Conservation (phyloP, 2,888 invertebrate species). For the Ectemnius continuus region DNA sequence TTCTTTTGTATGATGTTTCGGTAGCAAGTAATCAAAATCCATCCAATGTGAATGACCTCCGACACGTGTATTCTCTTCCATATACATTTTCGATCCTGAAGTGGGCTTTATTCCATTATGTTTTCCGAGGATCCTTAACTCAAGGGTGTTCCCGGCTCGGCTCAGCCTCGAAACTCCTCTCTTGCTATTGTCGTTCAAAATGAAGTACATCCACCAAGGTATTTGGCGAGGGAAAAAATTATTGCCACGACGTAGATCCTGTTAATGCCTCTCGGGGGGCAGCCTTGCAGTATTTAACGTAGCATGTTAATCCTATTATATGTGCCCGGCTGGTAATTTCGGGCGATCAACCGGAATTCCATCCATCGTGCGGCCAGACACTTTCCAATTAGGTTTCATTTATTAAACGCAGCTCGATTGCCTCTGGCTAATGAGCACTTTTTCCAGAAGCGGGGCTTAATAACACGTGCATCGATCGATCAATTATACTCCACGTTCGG, state of each 20-base stretch:
- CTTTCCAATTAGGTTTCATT: constrained; percentile 29
- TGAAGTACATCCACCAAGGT: too few relatives aligned
- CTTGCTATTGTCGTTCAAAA: too few relatives aligned
- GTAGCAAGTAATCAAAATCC: too few relatives aligned
- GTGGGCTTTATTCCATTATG: too few relatives aligned
- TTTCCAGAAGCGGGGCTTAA: constrained; percentile 35
- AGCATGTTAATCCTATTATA: constrained; percentile 11
- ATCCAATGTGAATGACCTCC: too few relatives aligned
- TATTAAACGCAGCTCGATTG: constrained; percentile 34
- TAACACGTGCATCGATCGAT: constrained; percentile 46
- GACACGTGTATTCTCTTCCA: too few relatives aligned
- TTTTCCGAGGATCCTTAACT: too few relatives aligned
- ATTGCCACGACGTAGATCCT: background rate
- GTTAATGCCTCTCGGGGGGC: background rate
- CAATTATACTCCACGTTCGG: constrained; percentile 32
- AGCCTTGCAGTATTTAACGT: background rate
- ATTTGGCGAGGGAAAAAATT: background rate
- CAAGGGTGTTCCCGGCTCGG: too few relatives aligned
- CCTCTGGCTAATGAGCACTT: constrained; percentile 27
- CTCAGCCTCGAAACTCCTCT: too few relatives aligned
- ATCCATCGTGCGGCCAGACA: background rate
- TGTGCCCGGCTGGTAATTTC: background rate
- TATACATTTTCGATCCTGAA: too few relatives aligned
- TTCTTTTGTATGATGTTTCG: too few relatives aligned
- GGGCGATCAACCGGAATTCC: constrained; percentile 4